Conservation (phyloP, 2,888 invertebrate species). For the Beris chalybata region DNA sequence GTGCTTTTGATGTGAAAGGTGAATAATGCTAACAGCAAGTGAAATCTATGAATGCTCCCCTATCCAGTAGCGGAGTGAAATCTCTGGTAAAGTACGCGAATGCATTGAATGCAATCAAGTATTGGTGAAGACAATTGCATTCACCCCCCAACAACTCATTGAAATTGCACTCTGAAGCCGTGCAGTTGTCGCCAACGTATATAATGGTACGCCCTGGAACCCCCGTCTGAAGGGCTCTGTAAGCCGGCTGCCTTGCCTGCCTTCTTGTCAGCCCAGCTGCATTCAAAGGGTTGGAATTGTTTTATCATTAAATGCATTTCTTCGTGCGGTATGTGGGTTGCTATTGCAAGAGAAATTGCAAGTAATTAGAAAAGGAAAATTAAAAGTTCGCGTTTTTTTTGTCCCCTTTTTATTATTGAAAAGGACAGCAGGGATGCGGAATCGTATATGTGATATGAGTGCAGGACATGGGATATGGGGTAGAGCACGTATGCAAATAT, state of each 20-base stretch:
- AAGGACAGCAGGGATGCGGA: slow-evolving; percentile 6
- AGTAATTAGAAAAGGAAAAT: slow-evolving; percentile 39
- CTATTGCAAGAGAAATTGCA: slow-evolving; percentile 33
- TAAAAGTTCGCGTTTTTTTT: slow-evolving; percentile 35
- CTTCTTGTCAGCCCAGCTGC: slow-evolving; percentile 15
- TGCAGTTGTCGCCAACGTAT: slow-evolving; percentile 20
- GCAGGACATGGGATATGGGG: too few relatives aligned
- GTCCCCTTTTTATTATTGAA: slow-evolving; percentile 6
- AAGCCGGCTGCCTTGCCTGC: too few relatives aligned
- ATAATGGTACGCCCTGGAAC: slow-evolving; percentile 21
- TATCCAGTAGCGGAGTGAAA: slow-evolving; percentile 25
- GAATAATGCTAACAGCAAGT: slow-evolving; percentile 24
- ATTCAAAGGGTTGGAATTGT: slow-evolving; percentile 32
- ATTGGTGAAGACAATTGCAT: slow-evolving; percentile 37
- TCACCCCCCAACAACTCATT: slow-evolving; percentile 26
- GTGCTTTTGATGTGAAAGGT: slow-evolving; percentile 37
- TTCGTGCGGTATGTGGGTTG: slow-evolving; percentile 15
- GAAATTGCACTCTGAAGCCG: slow-evolving; percentile 23
- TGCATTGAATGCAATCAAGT: slow-evolving; percentile 35
- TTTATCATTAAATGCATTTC: slow-evolving; percentile 38
- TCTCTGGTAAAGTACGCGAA: slow-evolving; percentile 33
- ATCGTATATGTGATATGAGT: too few relatives aligned
- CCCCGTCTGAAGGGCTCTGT: too few relatives aligned
- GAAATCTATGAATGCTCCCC: slow-evolving; percentile 14
- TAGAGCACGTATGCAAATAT: too few relatives aligned